These are phyloP conservation scores for Trichopoda pennipes DNA, from an alignment of 2,888 invertebrate species.

Conservation along the genomic window DNA sequence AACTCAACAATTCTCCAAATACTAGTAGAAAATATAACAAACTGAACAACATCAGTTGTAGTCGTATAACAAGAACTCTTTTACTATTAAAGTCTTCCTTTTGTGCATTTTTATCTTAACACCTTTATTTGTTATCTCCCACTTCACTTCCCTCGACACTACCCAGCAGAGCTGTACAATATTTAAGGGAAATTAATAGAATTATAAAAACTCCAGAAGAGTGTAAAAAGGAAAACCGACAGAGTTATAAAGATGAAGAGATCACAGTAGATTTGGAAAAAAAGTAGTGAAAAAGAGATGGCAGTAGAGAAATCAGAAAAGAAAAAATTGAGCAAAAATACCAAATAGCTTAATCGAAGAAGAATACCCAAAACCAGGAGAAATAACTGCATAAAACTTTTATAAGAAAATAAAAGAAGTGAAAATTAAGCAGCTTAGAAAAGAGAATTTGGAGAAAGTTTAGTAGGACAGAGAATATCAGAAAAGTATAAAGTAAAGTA, in stretches of 20 bases:
- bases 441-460: too few relatives aligned
- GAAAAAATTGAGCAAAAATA: too few relatives aligned
- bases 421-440: too few relatives aligned
- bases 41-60: constrained; percentile 62
- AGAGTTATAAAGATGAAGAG: background rate
- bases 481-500: too few relatives aligned
- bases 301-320: too few relatives aligned
- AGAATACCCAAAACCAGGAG: too few relatives aligned
- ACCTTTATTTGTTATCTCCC: constrained; percentile 44
- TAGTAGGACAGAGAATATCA: too few relatives aligned
- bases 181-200: background rate
- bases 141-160: too few relatives aligned
- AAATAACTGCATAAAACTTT: too few relatives aligned
- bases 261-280: background rate
- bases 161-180: constrained; percentile 8
- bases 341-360: too few relatives aligned
- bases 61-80: constrained; percentile 52
- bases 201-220: background rate
- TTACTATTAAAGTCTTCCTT: background rate
- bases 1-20: constrained; percentile 33
- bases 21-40: constrained; percentile 53
- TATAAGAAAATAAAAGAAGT: too few relatives aligned
- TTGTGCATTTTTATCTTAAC: constrained; percentile 35
- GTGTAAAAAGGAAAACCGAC: background rate
- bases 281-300: too few relatives aligned